These are phyloP conservation scores for Sisyra terminalis DNA, from an alignment of 2,888 invertebrate genomes.

Conservation along the genomic window DNA sequence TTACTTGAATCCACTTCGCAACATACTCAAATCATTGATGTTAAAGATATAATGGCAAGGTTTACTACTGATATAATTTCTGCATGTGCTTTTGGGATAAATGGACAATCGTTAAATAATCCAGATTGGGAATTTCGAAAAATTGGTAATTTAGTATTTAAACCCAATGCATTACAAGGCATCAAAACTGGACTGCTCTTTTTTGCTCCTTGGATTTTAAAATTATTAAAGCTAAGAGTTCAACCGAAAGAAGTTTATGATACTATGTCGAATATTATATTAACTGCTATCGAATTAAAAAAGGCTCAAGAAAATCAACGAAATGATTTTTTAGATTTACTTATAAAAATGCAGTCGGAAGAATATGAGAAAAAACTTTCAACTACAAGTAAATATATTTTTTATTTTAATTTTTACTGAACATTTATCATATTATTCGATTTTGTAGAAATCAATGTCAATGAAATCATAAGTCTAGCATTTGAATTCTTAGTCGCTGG, in stretches of 20 bases:
- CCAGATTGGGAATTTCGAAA: neutral
- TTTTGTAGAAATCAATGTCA: neutral
- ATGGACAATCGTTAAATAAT: neutral
- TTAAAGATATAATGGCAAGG: neutral
- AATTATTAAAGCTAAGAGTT: neutral
- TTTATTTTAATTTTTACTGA: neutral
- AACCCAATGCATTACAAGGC: neutral
- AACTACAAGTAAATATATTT: neutral
- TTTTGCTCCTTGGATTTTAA: neutral
- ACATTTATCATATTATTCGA: neutral
- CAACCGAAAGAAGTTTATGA: neutral
- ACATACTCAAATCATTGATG: too few species aligned
- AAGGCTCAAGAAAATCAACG: neutral
- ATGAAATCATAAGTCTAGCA: neutral
- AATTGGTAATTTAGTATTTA: neutral
- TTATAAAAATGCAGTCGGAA: neutral
- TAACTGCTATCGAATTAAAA: neutral
- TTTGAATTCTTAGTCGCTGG: constrained; percentile 34
- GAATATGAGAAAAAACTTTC: neutral
- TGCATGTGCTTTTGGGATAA: neutral
- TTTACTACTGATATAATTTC: neutral
- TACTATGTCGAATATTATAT: neutral
- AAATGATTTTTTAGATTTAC: constrained; percentile 2
- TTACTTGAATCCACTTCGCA: too few species aligned
- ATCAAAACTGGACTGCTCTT: neutral